Base-by-base conservation (phyloP, 1,140 invertebrate species). In the Mactra quadrangularis region DNA sequence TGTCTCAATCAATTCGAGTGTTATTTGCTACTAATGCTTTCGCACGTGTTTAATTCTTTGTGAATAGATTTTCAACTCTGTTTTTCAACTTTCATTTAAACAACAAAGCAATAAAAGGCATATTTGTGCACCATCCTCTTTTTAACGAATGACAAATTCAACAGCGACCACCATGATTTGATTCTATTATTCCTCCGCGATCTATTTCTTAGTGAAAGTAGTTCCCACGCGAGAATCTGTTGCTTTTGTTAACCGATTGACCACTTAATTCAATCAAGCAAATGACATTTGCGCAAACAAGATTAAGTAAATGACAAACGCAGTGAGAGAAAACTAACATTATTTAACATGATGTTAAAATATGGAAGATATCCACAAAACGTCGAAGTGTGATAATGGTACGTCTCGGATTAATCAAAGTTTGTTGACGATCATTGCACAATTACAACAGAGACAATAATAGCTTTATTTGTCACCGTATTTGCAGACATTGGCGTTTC, bases 401-500 rank as follows among this genome's bases (percentile, higher is more conserved):
- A 72, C 25, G 53, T 27, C 29, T 25, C 50, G 53, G 22, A 72
- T 72, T 72, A 72, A 72, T 72, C 70, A 72, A 72, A 22, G 70
- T 72, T 55, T 22, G 31, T 9, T 7, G 53, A 31, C 29, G 70
- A 57, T 72, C 29, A 57, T 72, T 72, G 70, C 70, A 72, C 70
- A 72, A 72, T 72, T 72, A 72, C 52, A 57, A 50, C 33, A 35
- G 50, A 68, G 41, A 33, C 70, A 15, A 72, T 72, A 72, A 72
- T 72, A 57, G 70, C n/a, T 72, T 72, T 72, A 72, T 72, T 72
- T 72, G 70, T 72, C 70, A 55, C 33, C n/a, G 70, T 72, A 38
- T 72, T 72, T 72, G 70, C 70, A 72, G 53, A 72, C 70, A 72
- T 72, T 57, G 70, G 70, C 70, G 70, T 72, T 72, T 72, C 70